phyloP scores from a whole-genome alignment of 2,888 invertebrate species.

The Thera britannica region DNA sequence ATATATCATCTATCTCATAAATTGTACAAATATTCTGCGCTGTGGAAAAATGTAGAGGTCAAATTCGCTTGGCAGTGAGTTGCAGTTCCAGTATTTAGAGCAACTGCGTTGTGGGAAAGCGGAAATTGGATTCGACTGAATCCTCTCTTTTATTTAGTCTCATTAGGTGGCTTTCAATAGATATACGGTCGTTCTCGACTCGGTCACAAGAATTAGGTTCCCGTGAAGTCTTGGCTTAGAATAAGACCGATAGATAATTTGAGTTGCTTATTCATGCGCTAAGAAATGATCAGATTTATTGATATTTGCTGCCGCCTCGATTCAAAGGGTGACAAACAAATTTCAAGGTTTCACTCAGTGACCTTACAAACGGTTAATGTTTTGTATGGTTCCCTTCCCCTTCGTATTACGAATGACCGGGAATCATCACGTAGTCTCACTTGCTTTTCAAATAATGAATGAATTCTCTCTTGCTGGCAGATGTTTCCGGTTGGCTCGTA shows the following conservation, averaged over 20 bases:
- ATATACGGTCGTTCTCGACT: constrained; percentile 23
- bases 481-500: constrained; percentile 60
- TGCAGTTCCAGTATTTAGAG: constrained; percentile 44
- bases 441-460: constrained; percentile 61
- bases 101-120: constrained; percentile 51
- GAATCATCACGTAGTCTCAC: constrained; percentile 49
- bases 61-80: constrained; percentile 23
- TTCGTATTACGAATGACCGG: constrained; percentile 45
- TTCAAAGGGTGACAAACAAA: constrained; percentile 10
- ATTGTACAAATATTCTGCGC: constrained; percentile 14
- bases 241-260: neutral
- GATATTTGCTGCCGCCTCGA: neutral
- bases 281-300: neutral
- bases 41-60: constrained; percentile 24
- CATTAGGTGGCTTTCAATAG: constrained; percentile 33
- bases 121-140: constrained; percentile 53
- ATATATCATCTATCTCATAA: constrained; percentile 21
- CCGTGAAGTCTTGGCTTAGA: neutral
- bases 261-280: neutral
- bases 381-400: constrained; percentile 41
- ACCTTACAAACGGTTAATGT: constrained; percentile 29
- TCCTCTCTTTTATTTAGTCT: constrained; percentile 34
- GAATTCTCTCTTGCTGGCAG: constrained; percentile 64
- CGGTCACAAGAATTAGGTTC: constrained; percentile 12
- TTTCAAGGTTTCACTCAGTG: constrained; percentile 29